A percentile compares a stretch with the other conserved stretches of the same genome.
Evolutionary conservation across 2,888 invertebrate genomes (phyloP).

Genomic region (Argynnis bischoffii): DNA sequence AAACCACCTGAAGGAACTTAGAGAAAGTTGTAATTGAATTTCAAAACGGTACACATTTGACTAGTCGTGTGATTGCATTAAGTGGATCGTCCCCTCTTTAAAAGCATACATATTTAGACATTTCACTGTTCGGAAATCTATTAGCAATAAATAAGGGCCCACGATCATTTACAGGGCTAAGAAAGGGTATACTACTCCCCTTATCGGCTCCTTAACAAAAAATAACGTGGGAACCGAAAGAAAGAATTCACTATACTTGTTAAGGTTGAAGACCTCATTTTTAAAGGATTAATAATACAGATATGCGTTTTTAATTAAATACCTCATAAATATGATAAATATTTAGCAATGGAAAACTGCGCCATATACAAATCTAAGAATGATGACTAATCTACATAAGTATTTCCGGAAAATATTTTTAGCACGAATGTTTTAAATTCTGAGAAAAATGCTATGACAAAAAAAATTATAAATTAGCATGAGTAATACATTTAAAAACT

Average conservation of each 20-base stretch:
- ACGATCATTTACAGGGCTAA: constrained; percentile 70
- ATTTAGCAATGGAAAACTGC: background rate
- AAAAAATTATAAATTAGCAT: constrained; percentile 8
- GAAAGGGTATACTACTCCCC: constrained; percentile 79
- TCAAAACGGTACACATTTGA: constrained; percentile 42
- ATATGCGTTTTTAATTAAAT: constrained; percentile 39
- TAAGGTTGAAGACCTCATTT: constrained; percentile 61
- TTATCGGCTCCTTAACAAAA: constrained; percentile 76
- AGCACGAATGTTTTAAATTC: background rate
- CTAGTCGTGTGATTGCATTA: constrained; percentile 48
- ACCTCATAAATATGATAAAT: constrained; percentile 14
- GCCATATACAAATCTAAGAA: background rate
- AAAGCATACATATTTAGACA: constrained; percentile 63
- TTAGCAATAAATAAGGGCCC: constrained; percentile 78
- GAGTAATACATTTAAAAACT: constrained; percentile 20
- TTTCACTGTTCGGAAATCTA: constrained; percentile 73
- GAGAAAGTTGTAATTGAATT: constrained; percentile 44
- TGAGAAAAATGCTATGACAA: constrained; percentile 19
- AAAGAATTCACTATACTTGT: constrained; percentile 68
- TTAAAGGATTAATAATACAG: constrained; percentile 53
- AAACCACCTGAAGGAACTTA: constrained; percentile 37
- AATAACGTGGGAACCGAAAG: constrained; percentile 77
- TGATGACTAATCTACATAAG: constrained; percentile 26
- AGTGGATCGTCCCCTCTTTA: constrained; percentile 57
- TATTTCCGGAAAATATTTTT: constrained; percentile 27